phyloP scores from a whole-genome alignment of 2,113 vertebrate species.

The Mustelus asterias region DNA sequence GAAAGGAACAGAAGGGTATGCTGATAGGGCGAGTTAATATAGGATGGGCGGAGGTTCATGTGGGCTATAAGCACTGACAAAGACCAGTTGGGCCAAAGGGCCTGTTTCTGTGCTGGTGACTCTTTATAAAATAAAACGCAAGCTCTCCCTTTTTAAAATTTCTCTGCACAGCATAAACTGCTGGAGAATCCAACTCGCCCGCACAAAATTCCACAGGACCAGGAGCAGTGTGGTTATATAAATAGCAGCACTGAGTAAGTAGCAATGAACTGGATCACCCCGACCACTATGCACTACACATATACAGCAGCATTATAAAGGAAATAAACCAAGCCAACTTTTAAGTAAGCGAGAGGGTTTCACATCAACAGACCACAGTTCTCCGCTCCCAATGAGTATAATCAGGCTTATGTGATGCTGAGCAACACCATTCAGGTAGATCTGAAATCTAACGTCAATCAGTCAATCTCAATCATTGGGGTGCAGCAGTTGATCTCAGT shows the following conservation, averaged over 20 bases:
- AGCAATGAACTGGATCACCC: conserved; percentile 8
- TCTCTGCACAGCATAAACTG: not conserved
- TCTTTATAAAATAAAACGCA: not conserved
- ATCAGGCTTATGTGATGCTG: not conserved
- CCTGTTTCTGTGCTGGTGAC: not conserved
- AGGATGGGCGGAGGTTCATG: no score
- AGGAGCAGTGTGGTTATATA: not conserved
- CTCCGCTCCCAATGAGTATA: not conserved
- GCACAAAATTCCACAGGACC: not conserved
- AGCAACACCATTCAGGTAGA: not conserved
- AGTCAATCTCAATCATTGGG: not conserved
- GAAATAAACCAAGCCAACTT: not conserved
- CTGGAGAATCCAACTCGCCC: not conserved
- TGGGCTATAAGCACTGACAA: no score
- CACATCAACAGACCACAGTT: not conserved
- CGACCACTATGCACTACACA: not conserved
- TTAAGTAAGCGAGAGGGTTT: not conserved
- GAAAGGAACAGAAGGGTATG: not conserved
- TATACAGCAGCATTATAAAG: conserved; percentile 16
- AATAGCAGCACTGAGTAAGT: not conserved
- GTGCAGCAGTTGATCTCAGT: not conserved
- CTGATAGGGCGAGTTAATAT: not conserved
- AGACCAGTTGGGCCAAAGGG: no score
- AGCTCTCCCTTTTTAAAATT: not conserved
- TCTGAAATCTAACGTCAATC: not conserved